A percentile compares a stretch with the other conserved stretches of the same genome.
Conservation (phyloP, 2,888 invertebrate genomes). For the Thera obeliscata region DNA sequence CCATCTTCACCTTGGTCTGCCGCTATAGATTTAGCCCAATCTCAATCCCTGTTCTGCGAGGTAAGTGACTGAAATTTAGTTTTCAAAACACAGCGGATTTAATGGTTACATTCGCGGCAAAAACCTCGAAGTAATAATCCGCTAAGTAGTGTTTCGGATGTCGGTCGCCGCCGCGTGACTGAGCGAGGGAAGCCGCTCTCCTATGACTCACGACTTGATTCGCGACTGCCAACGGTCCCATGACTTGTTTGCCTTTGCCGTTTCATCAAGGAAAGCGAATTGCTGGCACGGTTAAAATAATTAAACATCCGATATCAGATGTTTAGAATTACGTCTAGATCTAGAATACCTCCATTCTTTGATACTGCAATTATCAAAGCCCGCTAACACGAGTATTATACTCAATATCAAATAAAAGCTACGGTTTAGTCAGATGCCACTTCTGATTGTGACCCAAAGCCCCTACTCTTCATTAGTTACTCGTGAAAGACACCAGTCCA, state of each 20-base stretch:
- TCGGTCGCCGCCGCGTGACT: conserved; percentile 40
- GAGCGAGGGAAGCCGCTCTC: conserved; percentile 68
- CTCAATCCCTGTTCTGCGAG: no score
- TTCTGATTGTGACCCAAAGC: no score
- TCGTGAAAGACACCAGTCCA: no score
- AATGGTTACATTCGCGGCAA: neutral
- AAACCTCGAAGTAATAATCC: conserved; percentile 40
- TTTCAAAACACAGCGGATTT: conserved; percentile 8
- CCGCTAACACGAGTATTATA: no score
- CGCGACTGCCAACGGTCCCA: conserved; percentile 41
- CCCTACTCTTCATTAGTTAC: no score
- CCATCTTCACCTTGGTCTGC: no score
- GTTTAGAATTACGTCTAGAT: neutral
- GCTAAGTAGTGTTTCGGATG: conserved; percentile 37
- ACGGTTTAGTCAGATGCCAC: no score
- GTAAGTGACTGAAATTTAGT: neutral
- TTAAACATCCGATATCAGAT: neutral
- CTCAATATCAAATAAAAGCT: no score
- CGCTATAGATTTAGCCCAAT: no score
- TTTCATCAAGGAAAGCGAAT: conserved; percentile 21
- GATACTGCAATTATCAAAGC: no score
- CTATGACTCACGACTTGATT: conserved; percentile 51
- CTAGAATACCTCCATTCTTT: neutral
- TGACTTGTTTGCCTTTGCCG: conserved; percentile 26
- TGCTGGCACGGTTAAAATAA: neutral